Base-by-base conservation (phyloP, 2,888 invertebrate genomes). In the Chalcosyrphus nemorum region DNA sequence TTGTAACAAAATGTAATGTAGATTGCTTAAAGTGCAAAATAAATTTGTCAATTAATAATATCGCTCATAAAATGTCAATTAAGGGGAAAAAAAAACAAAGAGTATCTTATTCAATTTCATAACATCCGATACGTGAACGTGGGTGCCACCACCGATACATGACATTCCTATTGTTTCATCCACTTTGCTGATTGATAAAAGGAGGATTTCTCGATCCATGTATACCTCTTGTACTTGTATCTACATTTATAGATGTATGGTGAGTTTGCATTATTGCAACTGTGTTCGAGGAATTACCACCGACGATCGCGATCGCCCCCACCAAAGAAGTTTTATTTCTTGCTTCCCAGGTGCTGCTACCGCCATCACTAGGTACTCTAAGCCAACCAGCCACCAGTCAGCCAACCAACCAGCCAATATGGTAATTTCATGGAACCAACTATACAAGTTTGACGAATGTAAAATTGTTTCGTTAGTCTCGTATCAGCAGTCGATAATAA, bases 401-500 rank as follows among this genome's bases (percentile, higher is more conserved):
- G 72, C 78, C 71, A 81, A 50, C 70, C 70, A 84, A 65, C 84
- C 63, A 84, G 59, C 74, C 80, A 74, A 80, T 84, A 84, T 84
- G 84, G 78, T 84, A 84, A 84, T 84, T 84, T 75, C 84, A 78
- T 54, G 70, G 75, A 84, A 65, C 75, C 84, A 78, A 75, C 84
- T 78, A 78, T 80, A 74, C 84, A 84, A 84, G 80, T 84, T 84
- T 75, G 78, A 75, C 84, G 84, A 84, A 84, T 84, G 84, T 84
- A 84, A 84, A 84, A 84, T 80, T 78, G 84, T 75, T 84, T 84
- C 78, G 78, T 84, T 84, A 80, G 84, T 84, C 84, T 63, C 41
- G 74, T 80, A 80, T 84, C 87, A 87, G 82, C 88, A 88, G 88
- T 88, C 88, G 87, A 87, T 87, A 87, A 86, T 88, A 88, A 88